A percentile compares a stretch with the other conserved stretches of the same genome.
These are phyloP conservation scores for Graptemys geographica DNA, from an alignment of 2,797 vertebrate genomes.

Conservation along the genomic window DNA sequence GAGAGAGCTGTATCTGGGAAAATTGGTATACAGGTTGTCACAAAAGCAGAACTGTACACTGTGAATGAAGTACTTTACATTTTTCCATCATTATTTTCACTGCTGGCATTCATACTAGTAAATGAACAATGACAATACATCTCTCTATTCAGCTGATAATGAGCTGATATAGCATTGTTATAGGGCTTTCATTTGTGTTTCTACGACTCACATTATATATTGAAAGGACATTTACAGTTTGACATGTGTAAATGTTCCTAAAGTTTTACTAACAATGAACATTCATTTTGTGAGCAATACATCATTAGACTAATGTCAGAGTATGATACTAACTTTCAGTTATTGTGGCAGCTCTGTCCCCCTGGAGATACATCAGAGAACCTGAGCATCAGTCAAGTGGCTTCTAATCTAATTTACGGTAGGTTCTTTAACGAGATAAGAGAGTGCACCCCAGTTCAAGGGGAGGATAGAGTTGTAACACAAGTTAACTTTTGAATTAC, in stretches of 20 bases:
- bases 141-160: slow-evolving; percentile 33
- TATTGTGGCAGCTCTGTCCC: slow-evolving; percentile 47
- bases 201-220: slow-evolving; percentile 18
- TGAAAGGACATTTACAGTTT: slow-evolving; percentile 52
- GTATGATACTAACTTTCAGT: slow-evolving; percentile 58
- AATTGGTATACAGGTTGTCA: not conserved
- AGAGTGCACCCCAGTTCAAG: not conserved
- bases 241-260: slow-evolving; percentile 58
- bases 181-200: slow-evolving; percentile 31
- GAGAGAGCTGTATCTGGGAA: not conserved
- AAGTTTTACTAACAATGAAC: slow-evolving; percentile 57
- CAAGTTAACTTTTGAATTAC: slow-evolving; percentile 21
- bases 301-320: slow-evolving; percentile 52
- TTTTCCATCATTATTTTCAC: slow-evolving; percentile 33
- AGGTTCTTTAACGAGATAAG: slow-evolving; percentile 20
- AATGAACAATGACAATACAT: slow-evolving; percentile 35
- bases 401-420: slow-evolving; percentile 38
- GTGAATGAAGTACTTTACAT: not conserved
- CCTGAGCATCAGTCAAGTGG: slow-evolving; percentile 16
- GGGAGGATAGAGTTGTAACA: not conserved
- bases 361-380: slow-evolving; percentile 9
- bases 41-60: slow-evolving; percentile 27
- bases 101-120: not conserved
- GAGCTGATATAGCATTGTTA: slow-evolving; percentile 50
- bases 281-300: slow-evolving; percentile 49